phyloP scores from a whole-genome alignment of 2,888 invertebrate species.

The Tipula vernalis region DNA sequence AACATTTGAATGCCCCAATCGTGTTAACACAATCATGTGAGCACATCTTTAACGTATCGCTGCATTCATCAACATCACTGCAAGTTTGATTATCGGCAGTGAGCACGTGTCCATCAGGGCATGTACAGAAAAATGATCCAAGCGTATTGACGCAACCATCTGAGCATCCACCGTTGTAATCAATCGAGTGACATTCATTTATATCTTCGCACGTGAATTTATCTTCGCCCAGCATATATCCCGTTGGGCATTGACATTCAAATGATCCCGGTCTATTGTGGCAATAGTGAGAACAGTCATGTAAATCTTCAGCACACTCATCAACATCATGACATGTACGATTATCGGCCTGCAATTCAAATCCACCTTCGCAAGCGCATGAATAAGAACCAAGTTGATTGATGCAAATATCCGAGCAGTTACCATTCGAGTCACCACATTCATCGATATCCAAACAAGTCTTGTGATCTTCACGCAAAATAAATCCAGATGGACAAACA shows the following conservation, averaged over 20 bases:
- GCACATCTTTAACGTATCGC: constrained; percentile 32
- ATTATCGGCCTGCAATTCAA: constrained; percentile 28
- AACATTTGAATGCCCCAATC: constrained; percentile 34
- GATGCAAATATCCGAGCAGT: constrained; percentile 43
- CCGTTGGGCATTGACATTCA: constrained; percentile 42
- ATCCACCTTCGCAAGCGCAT: constrained; percentile 40
- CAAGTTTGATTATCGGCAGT: constrained; percentile 33
- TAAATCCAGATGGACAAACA: constrained; percentile 36
- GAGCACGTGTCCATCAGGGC: constrained; percentile 31
- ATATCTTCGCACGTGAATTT: constrained; percentile 27
- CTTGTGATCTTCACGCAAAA: constrained; percentile 27
- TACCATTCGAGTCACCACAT: constrained; percentile 39
- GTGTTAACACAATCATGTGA: constrained; percentile 37
- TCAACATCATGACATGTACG: constrained; percentile 36
- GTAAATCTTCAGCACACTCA: constrained; percentile 32
- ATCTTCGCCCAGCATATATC: constrained; percentile 32
- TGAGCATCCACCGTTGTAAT: constrained; percentile 27
- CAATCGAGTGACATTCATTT: constrained; percentile 27
- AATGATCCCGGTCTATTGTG: constrained; percentile 42
- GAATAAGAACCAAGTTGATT: constrained; percentile 44
- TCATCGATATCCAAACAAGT: constrained; percentile 43
- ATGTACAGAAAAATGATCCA: constrained; percentile 42
- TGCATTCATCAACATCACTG: constrained; percentile 34
- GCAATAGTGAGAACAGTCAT: constrained; percentile 41
- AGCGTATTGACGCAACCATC: constrained; percentile 33